Evolutionary conservation across 2,888 invertebrate species (phyloP).

Genomic region (Carpatolechia fugitivella): DNA sequence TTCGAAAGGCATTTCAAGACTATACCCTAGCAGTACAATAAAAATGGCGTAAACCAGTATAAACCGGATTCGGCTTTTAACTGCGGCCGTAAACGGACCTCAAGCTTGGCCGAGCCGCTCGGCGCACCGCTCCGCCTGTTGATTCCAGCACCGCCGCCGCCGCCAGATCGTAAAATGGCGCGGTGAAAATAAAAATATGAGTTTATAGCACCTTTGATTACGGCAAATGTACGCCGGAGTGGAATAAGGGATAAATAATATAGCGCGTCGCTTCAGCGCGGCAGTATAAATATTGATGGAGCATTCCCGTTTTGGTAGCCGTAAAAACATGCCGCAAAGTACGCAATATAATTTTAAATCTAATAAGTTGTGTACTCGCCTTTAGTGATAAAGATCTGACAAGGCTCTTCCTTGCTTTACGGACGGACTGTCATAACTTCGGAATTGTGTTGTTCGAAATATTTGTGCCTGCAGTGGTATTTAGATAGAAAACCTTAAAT

Average conservation of each 20-base stretch:
- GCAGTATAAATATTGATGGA: conserved; percentile 9
- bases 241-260: conserved; percentile 11
- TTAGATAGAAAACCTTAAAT: too few species aligned
- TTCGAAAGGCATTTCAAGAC: neutral
- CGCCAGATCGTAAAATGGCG: conserved; percentile 42
- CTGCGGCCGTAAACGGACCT: conserved; percentile 19
- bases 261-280: conserved; percentile 8
- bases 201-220: conserved; percentile 43
- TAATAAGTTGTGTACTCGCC: conserved; percentile 1
- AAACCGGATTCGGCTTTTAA: conserved; percentile 24
- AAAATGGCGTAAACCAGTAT: conserved; percentile 17
- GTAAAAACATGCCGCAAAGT: conserved; percentile 1
- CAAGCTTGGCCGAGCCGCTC: conserved; percentile 7
- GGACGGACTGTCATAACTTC: neutral
- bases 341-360: conserved; percentile 2
- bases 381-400: neutral
- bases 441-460: too few species aligned
- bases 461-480: too few species aligned
- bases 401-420: neutral
- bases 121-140: conserved; percentile 32
- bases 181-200: conserved; percentile 42
- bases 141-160: conserved; percentile 30
- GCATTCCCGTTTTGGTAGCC: neutral
- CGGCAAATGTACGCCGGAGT: conserved; percentile 17
- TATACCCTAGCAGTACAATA: conserved; percentile 19